Conservation (phyloP, 2,888 invertebrate genomes). For the Parnassius mnemosyne region DNA sequence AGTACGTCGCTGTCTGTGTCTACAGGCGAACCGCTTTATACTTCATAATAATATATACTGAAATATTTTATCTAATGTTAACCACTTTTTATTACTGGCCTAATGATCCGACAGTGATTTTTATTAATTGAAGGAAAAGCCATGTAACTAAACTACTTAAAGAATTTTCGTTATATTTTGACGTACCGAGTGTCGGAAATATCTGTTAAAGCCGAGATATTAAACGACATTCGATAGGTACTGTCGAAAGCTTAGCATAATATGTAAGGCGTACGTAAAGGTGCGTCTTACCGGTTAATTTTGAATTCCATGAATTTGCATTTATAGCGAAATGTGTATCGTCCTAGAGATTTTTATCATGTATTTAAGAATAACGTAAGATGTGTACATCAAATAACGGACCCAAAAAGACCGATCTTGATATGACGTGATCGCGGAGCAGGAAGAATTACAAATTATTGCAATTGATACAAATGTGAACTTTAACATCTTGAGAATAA, state of each 20-base stretch:
- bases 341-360: conserved; percentile 77
- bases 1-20: conserved; percentile 46
- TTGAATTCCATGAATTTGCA: conserved; percentile 81
- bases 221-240: conserved; percentile 9
- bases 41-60: conserved; percentile 31
- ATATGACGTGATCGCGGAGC: too few relatives aligned
- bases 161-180: conserved; percentile 27
- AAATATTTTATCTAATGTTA: conserved; percentile 30
- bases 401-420: conserved; percentile 60
- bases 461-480: too few relatives aligned
- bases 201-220: neutral
- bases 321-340: conserved; percentile 78
- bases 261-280: conserved; percentile 61
- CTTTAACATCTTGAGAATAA: too few relatives aligned
- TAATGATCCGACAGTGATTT: conserved; percentile 40
- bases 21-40: conserved; percentile 33
- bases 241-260: conserved; percentile 68
- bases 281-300: conserved; percentile 65
- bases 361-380: conserved; percentile 72
- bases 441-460: too few relatives aligned
- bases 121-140: conserved; percentile 31
- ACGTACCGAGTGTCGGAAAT: conserved; percentile 1
- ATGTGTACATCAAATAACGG: conserved; percentile 60
- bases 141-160: conserved; percentile 36
- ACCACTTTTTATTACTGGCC: conserved; percentile 38